Percentiles rank a stretch among this genome's conserved stretches.
Evolutionary conservation across 1,140 invertebrate species (phyloP).

Genomic region (Cataglyphis hispanica): DNA sequence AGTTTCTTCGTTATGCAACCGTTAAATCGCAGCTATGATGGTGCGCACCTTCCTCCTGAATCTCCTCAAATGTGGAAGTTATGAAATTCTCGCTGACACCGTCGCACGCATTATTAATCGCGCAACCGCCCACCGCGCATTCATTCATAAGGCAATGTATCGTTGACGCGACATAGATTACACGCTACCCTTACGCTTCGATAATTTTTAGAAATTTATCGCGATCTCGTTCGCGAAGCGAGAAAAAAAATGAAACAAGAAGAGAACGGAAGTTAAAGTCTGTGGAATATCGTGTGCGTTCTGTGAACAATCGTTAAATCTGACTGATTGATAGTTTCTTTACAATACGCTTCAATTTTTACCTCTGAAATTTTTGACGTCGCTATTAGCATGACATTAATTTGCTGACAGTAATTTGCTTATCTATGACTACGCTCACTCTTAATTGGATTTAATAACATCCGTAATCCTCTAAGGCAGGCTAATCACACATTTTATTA

Average conservation of each 20-base stretch:
- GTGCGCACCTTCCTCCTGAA: constrained; percentile 25
- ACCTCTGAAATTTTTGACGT: background rate
- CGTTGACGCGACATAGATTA: constrained; percentile 11
- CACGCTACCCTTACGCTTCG: too few relatives aligned
- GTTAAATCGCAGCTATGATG: constrained; percentile 35
- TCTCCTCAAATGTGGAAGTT: constrained; percentile 35
- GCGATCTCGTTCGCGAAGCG: background rate
- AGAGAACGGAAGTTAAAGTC: constrained; percentile 1
- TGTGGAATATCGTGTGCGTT: background rate
- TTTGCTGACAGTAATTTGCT: too few relatives aligned
- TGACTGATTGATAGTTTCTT: constrained; percentile 21
- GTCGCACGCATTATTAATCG: constrained; percentile 48
- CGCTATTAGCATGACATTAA: constrained; percentile 21
- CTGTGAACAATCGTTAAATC: constrained; percentile 36
- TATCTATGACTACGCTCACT: background rate
- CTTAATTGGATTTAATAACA: too few relatives aligned
- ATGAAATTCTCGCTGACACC: constrained; percentile 53
- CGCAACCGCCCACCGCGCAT: background rate
- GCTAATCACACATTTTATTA: too few relatives aligned
- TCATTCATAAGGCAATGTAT: constrained; percentile 30
- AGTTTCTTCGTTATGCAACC: constrained; percentile 42
- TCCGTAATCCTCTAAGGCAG: too few relatives aligned
- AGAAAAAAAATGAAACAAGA: constrained; percentile 19
- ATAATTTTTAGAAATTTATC: constrained; percentile 53
- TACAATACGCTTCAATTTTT: constrained; percentile 14